Percentiles rank a stretch among this genome's conserved stretches.
These are phyloP conservation scores for Melanerpes aurifrons DNA, from an alignment of 2,113 vertebrate species.

Conservation along the genomic window DNA sequence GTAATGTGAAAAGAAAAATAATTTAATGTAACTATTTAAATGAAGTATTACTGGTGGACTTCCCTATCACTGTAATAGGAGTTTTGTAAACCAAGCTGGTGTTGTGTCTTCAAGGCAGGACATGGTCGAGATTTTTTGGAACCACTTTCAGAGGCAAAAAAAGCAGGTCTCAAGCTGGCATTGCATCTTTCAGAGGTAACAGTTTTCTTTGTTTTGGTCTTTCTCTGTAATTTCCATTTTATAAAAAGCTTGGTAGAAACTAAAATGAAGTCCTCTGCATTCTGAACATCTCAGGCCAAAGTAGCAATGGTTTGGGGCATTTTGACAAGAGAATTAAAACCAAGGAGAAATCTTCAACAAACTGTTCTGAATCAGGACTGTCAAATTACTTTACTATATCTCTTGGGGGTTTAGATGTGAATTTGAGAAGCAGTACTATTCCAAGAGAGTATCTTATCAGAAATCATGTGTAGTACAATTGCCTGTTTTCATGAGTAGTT, in stretches of 20 bases:
- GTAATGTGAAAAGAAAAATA: background rate
- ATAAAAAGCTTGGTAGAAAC: background rate
- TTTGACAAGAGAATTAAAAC: background rate
- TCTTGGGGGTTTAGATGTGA: background rate
- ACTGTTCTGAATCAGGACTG: background rate
- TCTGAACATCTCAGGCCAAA: conserved; percentile 19
- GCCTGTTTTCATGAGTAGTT: background rate
- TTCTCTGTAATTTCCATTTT: background rate
- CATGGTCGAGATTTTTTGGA: conserved; percentile 87
- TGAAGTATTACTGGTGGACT: background rate
- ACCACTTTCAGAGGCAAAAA: conserved; percentile 87
- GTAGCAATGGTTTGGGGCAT: background rate
- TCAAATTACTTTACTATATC: background rate
- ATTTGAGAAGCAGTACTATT: background rate
- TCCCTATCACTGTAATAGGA: background rate
- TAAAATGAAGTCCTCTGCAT: background rate
- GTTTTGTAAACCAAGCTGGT: background rate
- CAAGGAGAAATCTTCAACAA: background rate
- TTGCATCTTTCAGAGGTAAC: conserved; percentile 94
- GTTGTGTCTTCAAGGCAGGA: conserved; percentile 81
- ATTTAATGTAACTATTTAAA: background rate
- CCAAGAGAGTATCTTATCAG: background rate
- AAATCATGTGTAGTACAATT: background rate
- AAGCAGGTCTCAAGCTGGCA: conserved; percentile 89
- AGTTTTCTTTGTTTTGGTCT: background rate